These are phyloP conservation scores for Thalassoma bifasciatum DNA, from an alignment of 2,113 vertebrate species.

Conservation along the genomic window DNA sequence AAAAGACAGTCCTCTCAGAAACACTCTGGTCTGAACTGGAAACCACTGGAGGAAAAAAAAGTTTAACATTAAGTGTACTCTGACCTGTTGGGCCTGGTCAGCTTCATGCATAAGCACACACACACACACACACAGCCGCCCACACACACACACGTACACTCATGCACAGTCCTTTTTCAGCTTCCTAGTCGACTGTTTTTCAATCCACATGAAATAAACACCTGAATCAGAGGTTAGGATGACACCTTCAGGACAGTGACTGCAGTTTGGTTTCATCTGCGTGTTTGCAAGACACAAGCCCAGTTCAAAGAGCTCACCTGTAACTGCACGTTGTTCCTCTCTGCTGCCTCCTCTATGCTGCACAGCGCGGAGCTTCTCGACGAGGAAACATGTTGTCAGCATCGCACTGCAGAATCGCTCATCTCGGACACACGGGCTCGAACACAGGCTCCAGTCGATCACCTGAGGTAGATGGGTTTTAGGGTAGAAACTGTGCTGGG, in stretches of 20 bases:
- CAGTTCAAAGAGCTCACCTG: constrained; percentile 61
- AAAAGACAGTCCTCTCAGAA: background rate
- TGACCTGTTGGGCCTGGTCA: constrained; percentile 74
- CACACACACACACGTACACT: background rate
- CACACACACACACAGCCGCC: background rate
- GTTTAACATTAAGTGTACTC: constrained; percentile 62
- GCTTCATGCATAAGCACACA: background rate
- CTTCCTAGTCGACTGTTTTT: background rate
- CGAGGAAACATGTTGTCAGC: constrained; percentile 61
- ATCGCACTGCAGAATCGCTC: constrained; percentile 50
- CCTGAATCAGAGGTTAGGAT: background rate
- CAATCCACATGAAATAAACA: background rate
- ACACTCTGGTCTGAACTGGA: background rate
- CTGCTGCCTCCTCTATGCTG: constrained; percentile 60
- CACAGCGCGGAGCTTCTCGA: constrained; percentile 53
- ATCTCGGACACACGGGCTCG: constrained; percentile 1
- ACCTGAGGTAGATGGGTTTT: constrained; percentile 44
- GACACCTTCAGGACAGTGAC: background rate
- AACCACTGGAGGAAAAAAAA: constrained; percentile 39
- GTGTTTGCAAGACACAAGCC: background rate
- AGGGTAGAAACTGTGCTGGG: constrained; percentile 9
- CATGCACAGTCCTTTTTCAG: background rate
- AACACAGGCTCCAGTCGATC: constrained; percentile 7
- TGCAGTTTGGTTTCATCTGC: background rate
- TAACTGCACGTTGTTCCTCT: constrained; percentile 50